These are phyloP conservation scores for Agrotis ipsilon DNA, from an alignment of 2,888 invertebrate species.

Conservation along the genomic window DNA sequence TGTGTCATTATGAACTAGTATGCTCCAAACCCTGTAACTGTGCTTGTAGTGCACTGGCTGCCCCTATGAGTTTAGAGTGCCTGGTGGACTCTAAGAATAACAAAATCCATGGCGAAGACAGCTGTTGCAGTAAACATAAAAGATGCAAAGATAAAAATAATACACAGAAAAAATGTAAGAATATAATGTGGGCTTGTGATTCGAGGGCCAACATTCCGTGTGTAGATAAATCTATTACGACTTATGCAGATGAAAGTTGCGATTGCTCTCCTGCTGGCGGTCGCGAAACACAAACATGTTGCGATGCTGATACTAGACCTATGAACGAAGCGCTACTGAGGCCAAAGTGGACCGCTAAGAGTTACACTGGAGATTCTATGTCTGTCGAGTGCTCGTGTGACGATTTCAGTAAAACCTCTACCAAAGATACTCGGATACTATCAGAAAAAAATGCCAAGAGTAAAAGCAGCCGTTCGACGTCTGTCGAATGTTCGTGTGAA, in stretches of 20 bases:
- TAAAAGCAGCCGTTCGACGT: not conserved
- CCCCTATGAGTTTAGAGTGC: conserved; percentile 54
- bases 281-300: conserved; percentile 65
- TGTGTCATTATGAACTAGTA: conserved; percentile 56
- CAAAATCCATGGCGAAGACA: conserved; percentile 10
- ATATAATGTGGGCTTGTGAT: conserved; percentile 58
- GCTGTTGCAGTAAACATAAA: conserved; percentile 33
- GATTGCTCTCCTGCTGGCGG: conserved; percentile 57
- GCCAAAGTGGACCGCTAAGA: not conserved
- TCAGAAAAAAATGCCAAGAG: too few species aligned
- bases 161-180: conserved; percentile 27
- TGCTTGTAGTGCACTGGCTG: conserved; percentile 6
- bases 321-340: not conserved
- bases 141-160: conserved; percentile 14
- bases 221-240: conserved; percentile 72
- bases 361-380: conserved; percentile 10
- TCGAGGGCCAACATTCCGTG: conserved; percentile 16
- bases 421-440: not conserved
- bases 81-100: conserved; percentile 37
- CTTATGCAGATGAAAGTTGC: conserved; percentile 69
- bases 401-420: conserved; percentile 1
- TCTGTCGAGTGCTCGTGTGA: conserved; percentile 2
- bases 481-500: not conserved
- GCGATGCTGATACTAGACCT: not conserved
- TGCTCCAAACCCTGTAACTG: conserved; percentile 70